Evolutionary conservation across 37 sponge, comb jelly and placozoan species (phyloP).

Genomic region (Ephydatia muelleri): DNA sequence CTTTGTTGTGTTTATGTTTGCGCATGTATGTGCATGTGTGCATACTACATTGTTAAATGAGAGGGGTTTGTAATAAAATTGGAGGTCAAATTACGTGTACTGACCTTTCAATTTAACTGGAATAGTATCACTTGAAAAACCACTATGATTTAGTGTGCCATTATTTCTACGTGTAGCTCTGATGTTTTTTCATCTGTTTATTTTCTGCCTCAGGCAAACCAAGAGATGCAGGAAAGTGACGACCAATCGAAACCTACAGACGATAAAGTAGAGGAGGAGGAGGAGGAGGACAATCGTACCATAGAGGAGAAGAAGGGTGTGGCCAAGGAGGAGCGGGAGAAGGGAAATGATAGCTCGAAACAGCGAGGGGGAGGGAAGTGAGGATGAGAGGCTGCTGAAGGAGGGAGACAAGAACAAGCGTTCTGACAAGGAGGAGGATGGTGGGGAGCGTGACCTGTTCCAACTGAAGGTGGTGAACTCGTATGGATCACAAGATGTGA

Average conservation of each 20-base stretch:
- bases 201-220: too few species aligned
- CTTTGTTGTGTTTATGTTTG: too few species aligned
- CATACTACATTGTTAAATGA: too few species aligned
- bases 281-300: not conserved
- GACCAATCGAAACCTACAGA: not conserved
- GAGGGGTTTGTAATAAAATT: too few species aligned
- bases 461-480: conserved; percentile 64
- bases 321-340: not conserved
- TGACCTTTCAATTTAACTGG: too few species aligned
- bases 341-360: not conserved
- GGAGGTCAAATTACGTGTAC: too few species aligned
- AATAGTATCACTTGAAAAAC: too few species aligned
- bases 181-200: not conserved
- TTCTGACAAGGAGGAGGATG: conserved; percentile 13
- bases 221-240: too few species aligned
- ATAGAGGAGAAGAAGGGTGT: not conserved
- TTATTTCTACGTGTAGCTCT: not conserved
- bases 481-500: conserved; percentile 73
- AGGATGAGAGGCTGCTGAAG: conserved; percentile 1
- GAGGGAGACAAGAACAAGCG: conserved; percentile 12
- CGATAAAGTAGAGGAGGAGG: not conserved
- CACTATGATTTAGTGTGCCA: not conserved
- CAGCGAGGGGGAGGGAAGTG: not conserved
- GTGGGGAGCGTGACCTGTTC: conserved; percentile 49
- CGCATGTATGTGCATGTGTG: too few species aligned